These are phyloP conservation scores for Semicossyphus pulcher DNA, from an alignment of 2,113 vertebrate species.

Conservation along the genomic window DNA sequence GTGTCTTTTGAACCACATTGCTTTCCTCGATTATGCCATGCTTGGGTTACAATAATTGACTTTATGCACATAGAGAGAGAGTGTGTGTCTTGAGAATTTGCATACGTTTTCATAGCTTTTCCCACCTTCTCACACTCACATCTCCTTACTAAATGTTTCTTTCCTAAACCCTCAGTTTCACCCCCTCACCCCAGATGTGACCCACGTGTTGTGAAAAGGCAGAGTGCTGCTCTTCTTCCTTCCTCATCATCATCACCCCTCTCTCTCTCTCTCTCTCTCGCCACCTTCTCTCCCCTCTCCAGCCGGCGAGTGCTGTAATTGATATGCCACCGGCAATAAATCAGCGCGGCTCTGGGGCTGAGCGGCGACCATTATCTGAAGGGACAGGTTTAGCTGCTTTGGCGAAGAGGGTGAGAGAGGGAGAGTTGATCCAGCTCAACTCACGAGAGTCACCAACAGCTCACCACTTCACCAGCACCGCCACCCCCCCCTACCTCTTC, in stretches of 20 bases:
- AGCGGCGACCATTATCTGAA: conserved; percentile 70
- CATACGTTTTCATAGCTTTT: conserved; percentile 16
- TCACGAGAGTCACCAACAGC: conserved; percentile 24
- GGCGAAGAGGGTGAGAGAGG: conserved; percentile 50
- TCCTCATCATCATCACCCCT: conserved; percentile 44
- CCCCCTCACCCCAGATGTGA: conserved; percentile 47
- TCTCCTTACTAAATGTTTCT: neutral
- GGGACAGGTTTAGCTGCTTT: conserved; percentile 75
- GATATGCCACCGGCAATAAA: conserved; percentile 84
- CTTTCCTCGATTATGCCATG: conserved; percentile 1
- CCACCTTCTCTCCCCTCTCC: conserved; percentile 55
- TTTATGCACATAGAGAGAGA: conserved; percentile 8
- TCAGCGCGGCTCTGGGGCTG: conserved; percentile 62
- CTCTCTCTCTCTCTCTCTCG: conserved; percentile 41
- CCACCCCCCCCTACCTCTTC: neutral
- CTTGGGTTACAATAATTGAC: conserved; percentile 34
- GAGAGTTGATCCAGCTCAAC: conserved; percentile 55
- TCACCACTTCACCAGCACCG: conserved; percentile 1
- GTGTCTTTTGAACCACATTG: conserved; percentile 30
- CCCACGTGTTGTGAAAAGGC: conserved; percentile 64
- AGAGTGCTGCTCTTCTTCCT: conserved; percentile 33
- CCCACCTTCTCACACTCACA: neutral
- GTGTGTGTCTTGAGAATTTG: conserved; percentile 36
- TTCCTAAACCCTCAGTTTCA: neutral
- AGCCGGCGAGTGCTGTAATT: conserved; percentile 76